phyloP scores from a whole-genome alignment of 2,888 invertebrate genomes.

The Drosophila seclusa region DNA sequence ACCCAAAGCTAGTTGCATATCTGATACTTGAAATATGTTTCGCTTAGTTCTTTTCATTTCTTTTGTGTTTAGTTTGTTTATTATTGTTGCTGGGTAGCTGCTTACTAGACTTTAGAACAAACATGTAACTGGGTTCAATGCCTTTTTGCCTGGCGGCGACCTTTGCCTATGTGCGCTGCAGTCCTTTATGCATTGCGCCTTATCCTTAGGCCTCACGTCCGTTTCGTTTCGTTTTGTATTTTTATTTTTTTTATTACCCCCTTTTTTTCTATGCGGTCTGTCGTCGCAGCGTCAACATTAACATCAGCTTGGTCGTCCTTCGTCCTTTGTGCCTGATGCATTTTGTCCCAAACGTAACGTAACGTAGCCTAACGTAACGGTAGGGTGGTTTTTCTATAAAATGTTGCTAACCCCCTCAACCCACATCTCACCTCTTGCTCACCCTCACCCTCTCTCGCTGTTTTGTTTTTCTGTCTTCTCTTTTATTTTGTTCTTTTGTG shows the following conservation, averaged over 20 bases:
- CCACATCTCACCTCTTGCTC: too few relatives aligned
- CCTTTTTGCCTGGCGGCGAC: slow-evolving; percentile 54
- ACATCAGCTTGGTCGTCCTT: slow-evolving; percentile 37
- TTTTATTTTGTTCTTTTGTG: slow-evolving; percentile 41
- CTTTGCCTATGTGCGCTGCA: slow-evolving; percentile 31
- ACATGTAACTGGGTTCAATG: slow-evolving; percentile 56
- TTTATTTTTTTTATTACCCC: slow-evolving; percentile 28
- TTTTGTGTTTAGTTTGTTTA: not conserved
- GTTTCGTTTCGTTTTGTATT: slow-evolving; percentile 12
- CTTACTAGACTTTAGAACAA: slow-evolving; percentile 34
- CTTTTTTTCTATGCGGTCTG: slow-evolving; percentile 44
- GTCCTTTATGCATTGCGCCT: slow-evolving; percentile 18
- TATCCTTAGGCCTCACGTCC: slow-evolving; percentile 38
- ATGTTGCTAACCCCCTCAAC: slow-evolving; percentile 6
- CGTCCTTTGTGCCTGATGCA: slow-evolving; percentile 50
- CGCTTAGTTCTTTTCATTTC: not conserved
- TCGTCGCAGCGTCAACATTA: slow-evolving; percentile 61
- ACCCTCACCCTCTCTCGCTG: not conserved
- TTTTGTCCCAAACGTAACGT: slow-evolving; percentile 27
- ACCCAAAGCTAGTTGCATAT: not conserved
- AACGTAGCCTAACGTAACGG: slow-evolving; percentile 9
- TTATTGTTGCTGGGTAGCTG: slow-evolving; percentile 4
- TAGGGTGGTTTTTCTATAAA: slow-evolving; percentile 57
- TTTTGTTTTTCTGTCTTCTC: slow-evolving; percentile 14
- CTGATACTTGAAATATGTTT: not conserved